Evolutionary conservation across 2,113 vertebrate genomes (phyloP).

Genomic region (Falcunculus frontatus): DNA sequence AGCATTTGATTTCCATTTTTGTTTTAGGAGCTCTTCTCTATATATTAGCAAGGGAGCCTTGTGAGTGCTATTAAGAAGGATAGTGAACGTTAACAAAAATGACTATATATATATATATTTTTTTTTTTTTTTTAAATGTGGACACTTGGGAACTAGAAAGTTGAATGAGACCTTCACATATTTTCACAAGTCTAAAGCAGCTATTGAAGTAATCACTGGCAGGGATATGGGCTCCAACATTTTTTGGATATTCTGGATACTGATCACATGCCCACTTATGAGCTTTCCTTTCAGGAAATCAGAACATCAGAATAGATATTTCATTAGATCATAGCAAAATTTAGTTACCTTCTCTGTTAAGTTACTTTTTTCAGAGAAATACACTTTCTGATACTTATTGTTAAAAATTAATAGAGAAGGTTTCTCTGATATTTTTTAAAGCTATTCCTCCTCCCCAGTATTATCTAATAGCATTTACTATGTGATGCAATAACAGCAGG

Average conservation of each 20-base stretch:
- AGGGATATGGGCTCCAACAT: neutral
- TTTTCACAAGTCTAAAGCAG: neutral
- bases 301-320: neutral
- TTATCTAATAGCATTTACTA: neutral
- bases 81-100: neutral
- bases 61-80: neutral
- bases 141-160: neutral
- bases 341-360: neutral
- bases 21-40: neutral
- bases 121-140: neutral
- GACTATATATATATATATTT: too few species aligned
- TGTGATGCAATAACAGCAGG: neutral
- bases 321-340: neutral
- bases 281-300: neutral
- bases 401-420: neutral
- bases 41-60: neutral
- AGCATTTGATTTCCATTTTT: neutral
- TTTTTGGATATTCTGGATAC: neutral
- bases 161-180: neutral
- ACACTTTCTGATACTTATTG: neutral
- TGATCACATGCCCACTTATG: neutral
- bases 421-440: neutral
- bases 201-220: neutral
- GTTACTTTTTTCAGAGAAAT: neutral
- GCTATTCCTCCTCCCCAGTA: neutral